Evolutionary conservation across 2,888 invertebrate species (phyloP), one percentile per base, ranked within the genome.

Genomic region (Euspilapteryx auroguttella): DNA sequence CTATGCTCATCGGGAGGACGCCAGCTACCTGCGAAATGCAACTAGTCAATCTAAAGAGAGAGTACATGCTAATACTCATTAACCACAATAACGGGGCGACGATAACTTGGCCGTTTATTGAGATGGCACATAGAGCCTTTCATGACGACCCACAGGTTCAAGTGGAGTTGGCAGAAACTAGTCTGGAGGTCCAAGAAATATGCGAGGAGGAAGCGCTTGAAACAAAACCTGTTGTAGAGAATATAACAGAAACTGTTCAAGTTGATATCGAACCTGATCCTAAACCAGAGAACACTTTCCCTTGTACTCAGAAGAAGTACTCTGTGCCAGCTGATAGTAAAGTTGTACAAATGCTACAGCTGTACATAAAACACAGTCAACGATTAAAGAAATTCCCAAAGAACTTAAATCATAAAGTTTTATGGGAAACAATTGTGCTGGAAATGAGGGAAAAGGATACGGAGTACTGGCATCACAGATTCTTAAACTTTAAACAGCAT

Each of bases 401-500:
- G 22, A 50, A 57, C 14, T 48, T 51, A 27, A 50, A 53, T 36
- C 52, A 54, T 11, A 53, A 49, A 32, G 50, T 49, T n/a, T 32
- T 71, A 8, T 75, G 73, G 73, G 63, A 65, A 4, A 48, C 46
- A 1, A 68, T 73, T 29, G 61, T 68, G 2, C 28, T 47, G 28
- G 63, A 71, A 39, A 34, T 75, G 27, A 69, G 69, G 0, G 52
- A 55, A 27, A 53, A 59, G 9, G 57, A 65, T 20, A 50, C 55
- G 1, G 64, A 66, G 10, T 73, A 66, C 33, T 65, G 68, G 62
- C 63, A 69, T 17, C 71, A 61, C 37, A 42, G 69, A 1, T 75
- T 69, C 29, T 35, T 66, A 2, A 75, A 75, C 35, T 62, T 50
- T 33, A 75, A 69, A 32, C 68, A 69, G 23, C 69, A 68, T 42